Evolutionary conservation across 37 sponge, comb jelly and placozoan genomes (phyloP).

Genomic region (Corticium candelabrum): DNA sequence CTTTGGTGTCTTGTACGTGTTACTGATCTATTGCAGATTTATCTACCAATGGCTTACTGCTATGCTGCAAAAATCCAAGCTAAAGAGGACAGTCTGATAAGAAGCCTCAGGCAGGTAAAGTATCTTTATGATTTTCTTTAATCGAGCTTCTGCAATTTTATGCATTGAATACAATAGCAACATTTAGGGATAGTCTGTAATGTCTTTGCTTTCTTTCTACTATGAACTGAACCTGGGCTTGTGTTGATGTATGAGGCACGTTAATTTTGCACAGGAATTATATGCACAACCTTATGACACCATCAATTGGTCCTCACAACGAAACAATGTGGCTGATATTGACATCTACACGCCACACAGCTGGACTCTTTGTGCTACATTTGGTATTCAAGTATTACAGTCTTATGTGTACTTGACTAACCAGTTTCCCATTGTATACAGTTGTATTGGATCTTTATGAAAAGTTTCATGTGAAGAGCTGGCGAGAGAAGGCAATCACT

Average conservation of each 20-base stretch:
- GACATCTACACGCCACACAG: slow-evolving; percentile 83
- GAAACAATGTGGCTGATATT: slow-evolving; percentile 48
- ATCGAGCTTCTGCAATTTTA: too few relatives aligned
- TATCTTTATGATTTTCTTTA: too few relatives aligned
- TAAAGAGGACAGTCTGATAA: slow-evolving; percentile 20
- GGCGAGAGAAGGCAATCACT: slow-evolving; percentile 42
- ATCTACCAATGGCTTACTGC: slow-evolving; percentile 87
- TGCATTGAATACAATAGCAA: too few relatives aligned
- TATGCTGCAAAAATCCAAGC: slow-evolving; percentile 49
- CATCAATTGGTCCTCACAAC: slow-evolving; percentile 74
- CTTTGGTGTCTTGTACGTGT: too few relatives aligned
- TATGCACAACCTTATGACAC: slow-evolving; percentile 47
- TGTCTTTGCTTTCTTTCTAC: too few relatives aligned
- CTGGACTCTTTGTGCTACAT: slow-evolving; percentile 22
- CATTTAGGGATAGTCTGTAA: too few relatives aligned
- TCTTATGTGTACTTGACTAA: not conserved
- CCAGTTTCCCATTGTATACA: too few relatives aligned
- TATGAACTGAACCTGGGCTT: too few relatives aligned
- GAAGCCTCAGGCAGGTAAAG: slow-evolving; percentile 50
- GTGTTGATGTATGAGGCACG: too few relatives aligned
- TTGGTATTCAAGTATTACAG: slow-evolving; percentile 16
- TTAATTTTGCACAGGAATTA: slow-evolving; percentile 71
- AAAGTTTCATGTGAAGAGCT: slow-evolving; percentile 9
- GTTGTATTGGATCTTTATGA: slow-evolving; percentile 72
- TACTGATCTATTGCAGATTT: slow-evolving; percentile 57